phyloP scores from a whole-genome alignment of 1,140 invertebrate genomes.

The Ceratitis capitata region DNA sequence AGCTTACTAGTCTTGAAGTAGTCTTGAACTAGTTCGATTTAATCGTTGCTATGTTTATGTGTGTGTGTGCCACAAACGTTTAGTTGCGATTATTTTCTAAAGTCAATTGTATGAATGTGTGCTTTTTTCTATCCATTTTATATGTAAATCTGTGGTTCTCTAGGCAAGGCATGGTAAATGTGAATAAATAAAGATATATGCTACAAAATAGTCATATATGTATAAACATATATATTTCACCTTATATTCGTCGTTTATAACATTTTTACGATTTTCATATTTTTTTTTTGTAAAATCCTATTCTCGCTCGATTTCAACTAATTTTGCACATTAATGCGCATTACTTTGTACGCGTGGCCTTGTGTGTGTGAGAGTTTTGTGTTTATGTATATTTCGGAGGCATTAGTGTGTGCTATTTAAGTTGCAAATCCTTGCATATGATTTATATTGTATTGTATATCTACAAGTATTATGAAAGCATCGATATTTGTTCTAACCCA shows the following conservation, averaged over 20 bases:
- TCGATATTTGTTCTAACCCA: background rate
- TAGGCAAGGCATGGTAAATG: background rate
- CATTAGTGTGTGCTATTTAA: background rate
- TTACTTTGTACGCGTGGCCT: background rate
- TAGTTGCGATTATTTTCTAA: background rate
- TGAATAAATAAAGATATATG: background rate
- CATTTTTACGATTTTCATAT: background rate
- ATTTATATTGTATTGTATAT: background rate
- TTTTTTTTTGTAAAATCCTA: too few species aligned
- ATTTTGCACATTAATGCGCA: slow-evolving; percentile 1
- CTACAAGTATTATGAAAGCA: background rate
- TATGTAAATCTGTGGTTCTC: background rate
- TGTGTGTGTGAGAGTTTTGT: too few species aligned
- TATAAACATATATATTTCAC: background rate
- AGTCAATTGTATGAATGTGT: background rate
- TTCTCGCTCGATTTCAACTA: background rate
- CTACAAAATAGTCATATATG: background rate
- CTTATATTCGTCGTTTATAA: background rate
- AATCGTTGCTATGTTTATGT: too few species aligned
- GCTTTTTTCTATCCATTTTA: background rate
- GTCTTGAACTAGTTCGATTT: too few species aligned
- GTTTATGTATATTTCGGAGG: too few species aligned
- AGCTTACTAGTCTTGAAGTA: too few species aligned
- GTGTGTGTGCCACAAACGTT: background rate
- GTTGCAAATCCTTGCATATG: background rate